A percentile compares a stretch with the other conserved stretches of the same genome.
These are phyloP conservation scores for Drosophila cyrtoloma DNA, from an alignment of 2,888 invertebrate genomes.

Conservation along the genomic window DNA sequence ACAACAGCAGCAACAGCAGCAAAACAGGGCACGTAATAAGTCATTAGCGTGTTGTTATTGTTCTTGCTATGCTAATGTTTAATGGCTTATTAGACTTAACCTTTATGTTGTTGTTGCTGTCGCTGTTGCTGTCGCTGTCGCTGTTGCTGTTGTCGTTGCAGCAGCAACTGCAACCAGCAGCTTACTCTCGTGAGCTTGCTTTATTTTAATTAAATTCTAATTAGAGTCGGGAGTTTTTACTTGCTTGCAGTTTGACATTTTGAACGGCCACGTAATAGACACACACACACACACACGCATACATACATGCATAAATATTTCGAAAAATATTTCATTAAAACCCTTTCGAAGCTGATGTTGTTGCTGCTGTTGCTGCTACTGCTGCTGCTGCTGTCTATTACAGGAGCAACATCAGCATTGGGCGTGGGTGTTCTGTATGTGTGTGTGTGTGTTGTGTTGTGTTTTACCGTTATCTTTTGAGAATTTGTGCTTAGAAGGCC, in stretches of 20 bases:
- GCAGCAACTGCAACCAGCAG: constrained; percentile 32
- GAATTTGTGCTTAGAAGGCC: constrained; percentile 64
- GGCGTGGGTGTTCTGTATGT: constrained; percentile 14
- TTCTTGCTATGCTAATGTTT: constrained; percentile 68
- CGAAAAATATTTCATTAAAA: constrained; percentile 77
- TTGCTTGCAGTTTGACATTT: constrained; percentile 76
- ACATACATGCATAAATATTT: constrained; percentile 68
- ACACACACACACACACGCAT: constrained; percentile 40
- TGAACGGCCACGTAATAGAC: constrained; percentile 74
- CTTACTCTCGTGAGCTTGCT: constrained; percentile 25
- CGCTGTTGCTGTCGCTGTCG: background rate
- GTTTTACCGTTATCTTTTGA: constrained; percentile 55
- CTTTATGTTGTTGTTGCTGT: constrained; percentile 14
- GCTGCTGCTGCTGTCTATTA: constrained; percentile 39
- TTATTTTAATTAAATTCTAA: constrained; percentile 84
- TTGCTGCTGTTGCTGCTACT: constrained; percentile 10
- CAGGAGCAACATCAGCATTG: constrained; percentile 33
- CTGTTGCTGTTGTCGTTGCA: constrained; percentile 6
- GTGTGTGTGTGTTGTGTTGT: constrained; percentile 31
- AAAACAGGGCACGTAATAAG: constrained; percentile 69
- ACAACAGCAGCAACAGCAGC: constrained; percentile 1
- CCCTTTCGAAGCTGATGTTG: constrained; percentile 23
- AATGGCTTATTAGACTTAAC: constrained; percentile 78
- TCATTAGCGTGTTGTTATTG: constrained; percentile 72
- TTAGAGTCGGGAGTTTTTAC: constrained; percentile 73